phyloP scores from a whole-genome alignment of 2,113 vertebrate genomes.

The Vimba vimba region DNA sequence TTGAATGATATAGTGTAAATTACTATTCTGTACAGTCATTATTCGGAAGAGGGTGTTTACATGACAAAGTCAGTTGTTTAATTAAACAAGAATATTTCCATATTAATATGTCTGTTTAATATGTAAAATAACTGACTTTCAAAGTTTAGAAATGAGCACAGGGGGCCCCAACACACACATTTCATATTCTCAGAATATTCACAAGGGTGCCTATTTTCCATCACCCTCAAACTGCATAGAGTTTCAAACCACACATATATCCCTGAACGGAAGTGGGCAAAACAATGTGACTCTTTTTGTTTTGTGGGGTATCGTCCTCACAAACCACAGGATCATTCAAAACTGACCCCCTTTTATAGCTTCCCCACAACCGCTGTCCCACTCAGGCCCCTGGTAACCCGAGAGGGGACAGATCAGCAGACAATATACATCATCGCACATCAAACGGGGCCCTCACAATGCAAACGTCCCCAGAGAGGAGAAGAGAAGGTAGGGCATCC shows the following conservation, averaged over 20 bases:
- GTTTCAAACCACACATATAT: conserved; percentile 76
- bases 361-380: conserved; percentile 23
- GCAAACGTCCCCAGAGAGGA: conserved; percentile 56
- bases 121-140: neutral
- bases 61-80: neutral
- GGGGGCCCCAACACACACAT: neutral
- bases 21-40: neutral
- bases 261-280: conserved; percentile 69
- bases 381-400: conserved; percentile 58
- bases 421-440: conserved; percentile 70
- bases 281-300: conserved; percentile 65
- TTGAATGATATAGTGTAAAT: neutral
- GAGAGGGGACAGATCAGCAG: conserved; percentile 65
- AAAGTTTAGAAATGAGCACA: neutral
- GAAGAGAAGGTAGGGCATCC: conserved; percentile 50
- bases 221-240: conserved; percentile 65
- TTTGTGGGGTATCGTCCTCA: conserved; percentile 65
- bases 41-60: neutral
- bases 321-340: conserved; percentile 61
- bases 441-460: conserved; percentile 65
- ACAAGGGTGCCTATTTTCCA: conserved; percentile 61
- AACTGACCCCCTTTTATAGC: conserved; percentile 22
- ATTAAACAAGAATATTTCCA: neutral
- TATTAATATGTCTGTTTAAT: neutral
- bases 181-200: conserved; percentile 61